Conservation (phyloP, 2,113 vertebrate species). For the Calcarius ornatus region DNA sequence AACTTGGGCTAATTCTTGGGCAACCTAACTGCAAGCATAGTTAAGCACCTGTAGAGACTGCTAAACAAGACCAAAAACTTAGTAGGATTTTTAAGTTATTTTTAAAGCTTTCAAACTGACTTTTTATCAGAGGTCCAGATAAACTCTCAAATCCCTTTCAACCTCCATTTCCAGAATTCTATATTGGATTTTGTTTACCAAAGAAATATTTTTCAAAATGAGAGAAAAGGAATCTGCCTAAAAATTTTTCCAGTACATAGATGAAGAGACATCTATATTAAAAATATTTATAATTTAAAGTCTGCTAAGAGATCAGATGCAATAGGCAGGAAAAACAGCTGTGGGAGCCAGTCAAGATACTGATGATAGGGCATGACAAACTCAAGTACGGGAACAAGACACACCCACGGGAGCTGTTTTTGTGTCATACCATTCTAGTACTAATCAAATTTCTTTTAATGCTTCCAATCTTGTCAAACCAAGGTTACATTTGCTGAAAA, state of each 20-base stretch:
- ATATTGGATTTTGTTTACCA: not conserved
- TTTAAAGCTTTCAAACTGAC: not conserved
- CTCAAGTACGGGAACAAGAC: not conserved
- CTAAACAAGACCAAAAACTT: not conserved
- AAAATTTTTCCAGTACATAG: not conserved
- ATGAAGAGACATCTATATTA: not conserved
- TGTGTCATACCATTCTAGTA: not conserved
- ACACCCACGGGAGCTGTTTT: not conserved
- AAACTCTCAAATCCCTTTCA: not conserved
- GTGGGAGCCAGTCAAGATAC: not conserved
- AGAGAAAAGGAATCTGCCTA: not conserved
- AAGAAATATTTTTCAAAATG: not conserved
- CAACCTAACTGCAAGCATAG: not conserved
- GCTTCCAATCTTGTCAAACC: not conserved
- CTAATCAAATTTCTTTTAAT: not conserved
- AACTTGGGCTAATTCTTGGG: not conserved
- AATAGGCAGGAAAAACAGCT: not conserved
- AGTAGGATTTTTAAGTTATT: fast-evolving
- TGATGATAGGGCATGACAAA: not conserved
- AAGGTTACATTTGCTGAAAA: not conserved
- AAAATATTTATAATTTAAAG: not conserved
- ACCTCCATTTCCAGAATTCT: not conserved
- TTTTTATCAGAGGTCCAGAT: not conserved
- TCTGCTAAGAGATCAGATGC: not conserved
- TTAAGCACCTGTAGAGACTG: not conserved